Conservation (phyloP, 2,797 vertebrate genomes). For the Intellagama lesueurii region DNA sequence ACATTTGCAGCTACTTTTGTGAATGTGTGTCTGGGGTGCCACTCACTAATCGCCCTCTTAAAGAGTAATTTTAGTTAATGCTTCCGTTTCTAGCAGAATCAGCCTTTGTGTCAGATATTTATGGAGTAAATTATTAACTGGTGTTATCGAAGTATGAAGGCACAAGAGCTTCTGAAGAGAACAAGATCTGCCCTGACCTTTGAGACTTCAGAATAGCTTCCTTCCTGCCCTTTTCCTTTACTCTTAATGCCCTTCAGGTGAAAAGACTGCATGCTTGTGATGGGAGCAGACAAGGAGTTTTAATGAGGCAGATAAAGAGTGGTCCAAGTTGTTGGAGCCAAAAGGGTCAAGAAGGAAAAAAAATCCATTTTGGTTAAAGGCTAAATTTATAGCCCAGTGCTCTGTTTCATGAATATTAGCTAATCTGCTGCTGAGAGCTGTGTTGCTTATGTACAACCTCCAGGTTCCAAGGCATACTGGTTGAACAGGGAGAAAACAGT, state of each 20-base stretch:
- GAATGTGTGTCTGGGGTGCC: too few relatives aligned
- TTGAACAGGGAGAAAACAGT: too few relatives aligned
- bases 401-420: not conserved
- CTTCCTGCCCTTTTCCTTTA: accelerated
- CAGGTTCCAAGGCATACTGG: not conserved
- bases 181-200: not conserved
- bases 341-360: not conserved
- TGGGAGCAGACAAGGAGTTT: not conserved
- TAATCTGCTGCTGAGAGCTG: accelerated
- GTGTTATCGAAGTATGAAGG: not conserved
- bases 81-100: not conserved
- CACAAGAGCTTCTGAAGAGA: accelerated
- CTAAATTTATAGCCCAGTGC: not conserved
- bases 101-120: not conserved
- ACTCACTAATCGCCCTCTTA: not conserved
- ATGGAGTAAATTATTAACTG: not conserved
- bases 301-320: accelerated
- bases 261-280: not conserved
- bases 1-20: not conserved
- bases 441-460: not conserved
- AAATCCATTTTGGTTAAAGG: not conserved
- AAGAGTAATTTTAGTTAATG: not conserved
- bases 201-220: not conserved
- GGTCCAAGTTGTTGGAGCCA: not conserved
- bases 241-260: too few relatives aligned